These are phyloP conservation scores for Valencia hispanica DNA, from an alignment of 2,797 vertebrate species.

Conservation along the genomic window DNA sequence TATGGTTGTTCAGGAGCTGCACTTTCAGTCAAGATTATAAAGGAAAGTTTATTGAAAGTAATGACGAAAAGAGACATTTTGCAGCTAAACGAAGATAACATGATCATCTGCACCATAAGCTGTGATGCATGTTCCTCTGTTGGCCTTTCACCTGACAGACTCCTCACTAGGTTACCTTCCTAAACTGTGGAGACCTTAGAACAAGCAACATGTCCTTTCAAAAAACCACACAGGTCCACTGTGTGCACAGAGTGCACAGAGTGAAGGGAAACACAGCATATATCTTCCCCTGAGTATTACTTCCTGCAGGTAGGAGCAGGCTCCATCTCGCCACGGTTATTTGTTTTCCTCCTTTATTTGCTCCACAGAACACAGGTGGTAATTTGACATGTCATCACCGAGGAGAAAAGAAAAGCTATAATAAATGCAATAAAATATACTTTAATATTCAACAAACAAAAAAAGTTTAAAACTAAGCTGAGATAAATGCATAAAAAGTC, in stretches of 20 bases:
- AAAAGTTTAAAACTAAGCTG: constrained; percentile 1
- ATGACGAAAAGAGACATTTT: background rate
- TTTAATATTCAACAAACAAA: constrained; percentile 22
- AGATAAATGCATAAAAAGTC: constrained; percentile 11
- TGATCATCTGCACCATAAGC: background rate
- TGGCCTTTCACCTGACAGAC: constrained; percentile 1
- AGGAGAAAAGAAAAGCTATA: constrained; percentile 5
- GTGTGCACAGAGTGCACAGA: constrained; percentile 26
- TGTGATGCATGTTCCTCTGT: background rate
- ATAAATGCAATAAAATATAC: constrained; percentile 3
- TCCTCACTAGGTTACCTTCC: constrained; percentile 29
- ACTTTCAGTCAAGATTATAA: background rate
- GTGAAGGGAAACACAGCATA: constrained; percentile 31
- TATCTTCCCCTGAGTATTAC: constrained; percentile 3
- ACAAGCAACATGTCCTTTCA: constrained; percentile 48
- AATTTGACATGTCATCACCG: background rate
- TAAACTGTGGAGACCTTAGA: constrained; percentile 27
- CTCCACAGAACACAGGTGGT: background rate
- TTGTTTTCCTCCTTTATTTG: constrained; percentile 6
- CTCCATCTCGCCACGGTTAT: background rate
- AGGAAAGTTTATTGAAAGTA: background rate
- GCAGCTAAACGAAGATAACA: background rate
- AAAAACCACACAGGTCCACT: constrained; percentile 24
- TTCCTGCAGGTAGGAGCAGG: constrained; percentile 16
- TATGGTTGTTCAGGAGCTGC: background rate